These are phyloP conservation scores for Panthera uncia DNA, from an alignment of 2,113 vertebrate genomes.

Conservation along the genomic window DNA sequence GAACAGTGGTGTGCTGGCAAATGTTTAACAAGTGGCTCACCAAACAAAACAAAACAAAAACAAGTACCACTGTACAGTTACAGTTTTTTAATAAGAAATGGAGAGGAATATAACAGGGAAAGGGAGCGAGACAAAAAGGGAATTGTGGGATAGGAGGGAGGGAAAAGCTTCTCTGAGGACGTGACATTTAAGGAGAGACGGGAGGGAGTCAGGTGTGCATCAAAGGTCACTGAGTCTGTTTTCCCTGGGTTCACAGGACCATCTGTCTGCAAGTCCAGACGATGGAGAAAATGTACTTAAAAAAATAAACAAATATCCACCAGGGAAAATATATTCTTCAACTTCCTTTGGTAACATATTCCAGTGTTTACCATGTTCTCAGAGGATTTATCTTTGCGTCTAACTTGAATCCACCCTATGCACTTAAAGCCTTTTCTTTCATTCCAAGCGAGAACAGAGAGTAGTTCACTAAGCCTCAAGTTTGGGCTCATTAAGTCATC, in stretches of 20 bases:
- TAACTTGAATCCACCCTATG: not conserved
- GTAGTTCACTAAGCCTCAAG: not conserved
- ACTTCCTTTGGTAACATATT: constrained; percentile 53
- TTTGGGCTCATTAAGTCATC: constrained; percentile 29
- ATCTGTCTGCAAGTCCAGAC: not conserved
- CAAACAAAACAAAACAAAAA: not conserved
- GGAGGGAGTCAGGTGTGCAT: not conserved
- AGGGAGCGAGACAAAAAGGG: not conserved
- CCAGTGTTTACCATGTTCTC: constrained; percentile 39
- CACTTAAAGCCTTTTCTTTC: not conserved
- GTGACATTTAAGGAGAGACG: constrained; percentile 46
- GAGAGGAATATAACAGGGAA: not conserved
- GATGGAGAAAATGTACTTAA: constrained; percentile 47
- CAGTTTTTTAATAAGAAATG: not conserved
- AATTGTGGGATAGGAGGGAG: not conserved
- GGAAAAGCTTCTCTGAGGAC: not conserved
- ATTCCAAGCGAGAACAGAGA: not conserved
- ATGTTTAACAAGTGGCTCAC: not conserved
- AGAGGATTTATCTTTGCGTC: constrained; percentile 28
- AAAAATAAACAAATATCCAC: not conserved
- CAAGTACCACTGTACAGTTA: not conserved
- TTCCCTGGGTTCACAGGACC: constrained; percentile 29
- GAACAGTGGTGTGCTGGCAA: not conserved
- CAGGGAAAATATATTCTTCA: constrained; percentile 32
- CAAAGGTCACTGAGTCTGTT: not conserved